Conservation (phyloP, 2,888 invertebrate species). For the Matsumyia berberina region DNA sequence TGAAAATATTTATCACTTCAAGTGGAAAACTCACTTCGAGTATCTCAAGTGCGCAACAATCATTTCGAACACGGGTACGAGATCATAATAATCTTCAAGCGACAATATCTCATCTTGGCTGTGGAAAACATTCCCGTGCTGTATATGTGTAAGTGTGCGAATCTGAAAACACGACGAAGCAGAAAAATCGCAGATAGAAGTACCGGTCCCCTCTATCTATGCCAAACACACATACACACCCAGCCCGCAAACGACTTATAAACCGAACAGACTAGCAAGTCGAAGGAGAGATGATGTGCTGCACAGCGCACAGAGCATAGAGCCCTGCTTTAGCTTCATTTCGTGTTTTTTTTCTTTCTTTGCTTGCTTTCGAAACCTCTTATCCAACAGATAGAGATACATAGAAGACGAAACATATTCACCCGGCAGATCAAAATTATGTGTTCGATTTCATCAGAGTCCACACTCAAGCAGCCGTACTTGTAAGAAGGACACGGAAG, state of each 20-base stretch:
- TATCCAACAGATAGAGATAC: slow-evolving; percentile 34
- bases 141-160: slow-evolving; percentile 38
- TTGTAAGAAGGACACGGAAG: slow-evolving; percentile 70
- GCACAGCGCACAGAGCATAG: slow-evolving; percentile 43
- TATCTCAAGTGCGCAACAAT: slow-evolving; percentile 75
- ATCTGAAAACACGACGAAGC: slow-evolving; percentile 65
- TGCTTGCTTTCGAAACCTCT: slow-evolving; percentile 43
- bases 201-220: slow-evolving; percentile 45
- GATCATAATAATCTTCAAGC: slow-evolving; percentile 67
- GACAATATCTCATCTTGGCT: slow-evolving; percentile 65
- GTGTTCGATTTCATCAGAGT: slow-evolving; percentile 71
- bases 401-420: slow-evolving; percentile 49
- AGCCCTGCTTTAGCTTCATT: background rate
- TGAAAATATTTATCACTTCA: slow-evolving; percentile 75
- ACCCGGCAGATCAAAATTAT: slow-evolving; percentile 66
- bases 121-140: slow-evolving; percentile 46
- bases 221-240: slow-evolving; percentile 17
- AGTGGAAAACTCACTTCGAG: slow-evolving; percentile 76
- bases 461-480: slow-evolving; percentile 57
- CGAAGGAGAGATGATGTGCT: slow-evolving; percentile 45
- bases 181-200: slow-evolving; percentile 64
- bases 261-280: slow-evolving; percentile 31
- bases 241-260: slow-evolving; percentile 46
- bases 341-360: background rate
- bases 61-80: slow-evolving; percentile 59